Conservation (phyloP, 2,888 invertebrate genomes). For the Eupithecia dodoneata region DNA sequence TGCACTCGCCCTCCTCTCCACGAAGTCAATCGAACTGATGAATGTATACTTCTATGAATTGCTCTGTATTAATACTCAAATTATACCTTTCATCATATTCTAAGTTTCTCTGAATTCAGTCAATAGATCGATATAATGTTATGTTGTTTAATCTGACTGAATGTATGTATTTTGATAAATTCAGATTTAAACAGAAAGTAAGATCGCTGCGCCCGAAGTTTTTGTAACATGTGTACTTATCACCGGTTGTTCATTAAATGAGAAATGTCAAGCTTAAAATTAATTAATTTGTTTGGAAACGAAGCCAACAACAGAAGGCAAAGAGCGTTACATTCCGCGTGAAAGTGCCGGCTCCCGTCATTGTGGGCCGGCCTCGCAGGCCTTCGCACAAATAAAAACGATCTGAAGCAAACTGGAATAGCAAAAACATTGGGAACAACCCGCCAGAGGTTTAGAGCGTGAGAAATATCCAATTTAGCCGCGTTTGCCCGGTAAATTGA, state of each 20-base stretch:
- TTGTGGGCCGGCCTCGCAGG: slow-evolving; percentile 25
- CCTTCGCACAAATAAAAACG: slow-evolving; percentile 45
- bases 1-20: slow-evolving; percentile 47
- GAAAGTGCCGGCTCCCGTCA: slow-evolving; percentile 27
- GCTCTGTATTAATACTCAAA: not conserved
- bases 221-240: not conserved
- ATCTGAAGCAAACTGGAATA: slow-evolving; percentile 42
- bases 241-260: not conserved
- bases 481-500: slow-evolving; percentile 79
- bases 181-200: not conserved
- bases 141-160: too few species aligned
- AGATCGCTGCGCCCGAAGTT: not conserved
- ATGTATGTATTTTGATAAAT: not conserved
- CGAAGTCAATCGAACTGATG: slow-evolving; percentile 47
- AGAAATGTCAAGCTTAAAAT: not conserved
- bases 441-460: slow-evolving; percentile 64
- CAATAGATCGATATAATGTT: not conserved
- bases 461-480: slow-evolving; percentile 82
- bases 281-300: not conserved
- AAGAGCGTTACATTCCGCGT: slow-evolving; percentile 2
- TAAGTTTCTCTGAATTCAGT: not conserved
- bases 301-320: not conserved
- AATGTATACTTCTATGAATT: slow-evolving; percentile 20
- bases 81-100: not conserved
- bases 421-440: slow-evolving; percentile 60